A percentile compares a stretch with the other conserved stretches of the same genome.
Evolutionary conservation across 2,113 vertebrate genomes (phyloP).

Genomic region (Antennarius striatus): DNA sequence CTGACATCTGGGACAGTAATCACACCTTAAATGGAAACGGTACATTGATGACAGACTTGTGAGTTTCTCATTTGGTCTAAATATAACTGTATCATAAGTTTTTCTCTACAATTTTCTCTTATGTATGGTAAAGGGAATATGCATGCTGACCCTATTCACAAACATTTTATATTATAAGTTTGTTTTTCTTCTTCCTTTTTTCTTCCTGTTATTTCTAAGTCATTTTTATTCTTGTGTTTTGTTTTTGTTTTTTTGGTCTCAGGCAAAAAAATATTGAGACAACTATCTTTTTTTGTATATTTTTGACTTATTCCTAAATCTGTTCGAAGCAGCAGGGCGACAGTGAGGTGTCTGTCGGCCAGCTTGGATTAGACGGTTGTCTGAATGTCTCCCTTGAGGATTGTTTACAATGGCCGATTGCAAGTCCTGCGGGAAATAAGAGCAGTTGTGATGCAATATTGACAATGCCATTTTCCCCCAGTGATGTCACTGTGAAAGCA

Average conservation of each 20-base stretch:
- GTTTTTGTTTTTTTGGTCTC: too few relatives aligned
- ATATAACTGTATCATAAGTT: constrained; percentile 16
- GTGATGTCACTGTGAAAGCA: constrained; percentile 48
- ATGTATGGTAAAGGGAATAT: too few relatives aligned
- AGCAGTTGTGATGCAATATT: constrained; percentile 57
- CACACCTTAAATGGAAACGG: constrained; percentile 56
- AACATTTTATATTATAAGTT: too few relatives aligned
- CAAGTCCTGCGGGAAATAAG: constrained; percentile 67
- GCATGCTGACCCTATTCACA: too few relatives aligned
- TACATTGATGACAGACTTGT: constrained; percentile 61
- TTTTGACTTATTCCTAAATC: constrained; percentile 20
- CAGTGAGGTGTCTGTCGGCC: constrained; percentile 42
- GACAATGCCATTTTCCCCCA: constrained; percentile 35
- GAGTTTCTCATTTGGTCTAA: constrained; percentile 47
- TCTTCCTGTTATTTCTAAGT: too few relatives aligned
- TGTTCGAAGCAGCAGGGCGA: constrained; percentile 42
- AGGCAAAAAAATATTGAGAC: too few relatives aligned
- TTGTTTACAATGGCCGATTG: constrained; percentile 59
- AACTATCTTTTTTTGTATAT: background rate
- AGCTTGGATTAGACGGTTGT: constrained; percentile 39
- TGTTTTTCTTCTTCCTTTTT: background rate
- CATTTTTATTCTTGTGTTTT: too few relatives aligned
- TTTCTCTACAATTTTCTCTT: too few relatives aligned
- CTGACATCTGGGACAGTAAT: constrained; percentile 68
- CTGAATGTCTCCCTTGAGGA: constrained; percentile 48